Evolutionary conservation across 2,113 vertebrate genomes (phyloP).

Genomic region (Aix galericulata): DNA sequence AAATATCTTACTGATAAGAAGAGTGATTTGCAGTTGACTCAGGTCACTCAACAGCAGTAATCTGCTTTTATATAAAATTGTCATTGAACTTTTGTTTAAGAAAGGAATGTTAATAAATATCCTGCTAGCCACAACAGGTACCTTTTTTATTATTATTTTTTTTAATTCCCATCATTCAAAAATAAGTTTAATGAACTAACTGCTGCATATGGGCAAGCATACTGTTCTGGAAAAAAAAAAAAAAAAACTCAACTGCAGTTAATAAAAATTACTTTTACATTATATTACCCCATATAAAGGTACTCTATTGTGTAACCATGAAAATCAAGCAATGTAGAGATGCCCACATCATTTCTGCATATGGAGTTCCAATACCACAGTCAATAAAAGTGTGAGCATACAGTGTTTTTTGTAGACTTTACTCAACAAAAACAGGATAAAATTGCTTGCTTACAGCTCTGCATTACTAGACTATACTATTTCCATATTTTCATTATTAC

Average conservation of each 20-base stretch:
- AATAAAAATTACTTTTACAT: neutral
- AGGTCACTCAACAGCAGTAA: neutral
- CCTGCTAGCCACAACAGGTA: neutral
- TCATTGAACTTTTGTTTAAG: neutral
- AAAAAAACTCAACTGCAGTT: neutral
- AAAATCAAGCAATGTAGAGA: neutral
- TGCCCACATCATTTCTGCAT: neutral
- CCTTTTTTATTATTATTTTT: neutral
- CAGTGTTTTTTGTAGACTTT: neutral
- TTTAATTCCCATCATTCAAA: neutral
- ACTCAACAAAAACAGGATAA: neutral
- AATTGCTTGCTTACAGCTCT: neutral
- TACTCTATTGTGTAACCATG: neutral
- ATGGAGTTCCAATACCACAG: neutral
- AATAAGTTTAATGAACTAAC: neutral
- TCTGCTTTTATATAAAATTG: neutral
- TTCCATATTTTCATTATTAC: neutral
- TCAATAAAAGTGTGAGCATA: neutral
- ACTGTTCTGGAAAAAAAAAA: neutral
- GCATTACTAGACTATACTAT: neutral
- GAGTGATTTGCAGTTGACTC: neutral
- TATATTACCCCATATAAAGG: neutral
- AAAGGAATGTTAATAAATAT: neutral
- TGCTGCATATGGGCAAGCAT: neutral
- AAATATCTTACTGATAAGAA: neutral